These are phyloP conservation scores for Melanotaenia duboulayi DNA, from an alignment of 2,113 vertebrate genomes.

Conservation along the genomic window DNA sequence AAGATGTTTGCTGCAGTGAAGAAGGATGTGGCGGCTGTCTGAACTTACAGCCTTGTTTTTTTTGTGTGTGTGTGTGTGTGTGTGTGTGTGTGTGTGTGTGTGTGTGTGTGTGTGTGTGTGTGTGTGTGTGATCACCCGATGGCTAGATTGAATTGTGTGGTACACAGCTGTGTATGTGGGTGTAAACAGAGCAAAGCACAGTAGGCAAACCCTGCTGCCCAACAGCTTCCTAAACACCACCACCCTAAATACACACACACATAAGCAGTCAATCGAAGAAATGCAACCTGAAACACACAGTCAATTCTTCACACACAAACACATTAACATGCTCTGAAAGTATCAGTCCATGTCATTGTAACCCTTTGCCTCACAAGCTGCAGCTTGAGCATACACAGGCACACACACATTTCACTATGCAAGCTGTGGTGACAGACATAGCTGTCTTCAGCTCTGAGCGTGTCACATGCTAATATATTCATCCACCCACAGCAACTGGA, in stretches of 20 bases:
- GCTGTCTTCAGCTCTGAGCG: constrained; percentile 62
- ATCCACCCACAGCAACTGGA: constrained; percentile 73
- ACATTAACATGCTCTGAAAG: constrained; percentile 36
- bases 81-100: constrained; percentile 14
- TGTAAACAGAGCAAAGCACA: constrained; percentile 59
- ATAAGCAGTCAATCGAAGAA: constrained; percentile 23
- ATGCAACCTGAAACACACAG: constrained; percentile 9
- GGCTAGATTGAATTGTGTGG: constrained; percentile 64
- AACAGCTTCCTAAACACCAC: constrained; percentile 66
- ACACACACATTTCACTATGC: constrained; percentile 36
- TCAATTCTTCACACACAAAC: background rate
- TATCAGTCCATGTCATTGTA: constrained; percentile 38
- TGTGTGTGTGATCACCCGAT: constrained; percentile 57
- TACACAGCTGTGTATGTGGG: constrained; percentile 76
- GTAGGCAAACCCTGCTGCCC: constrained; percentile 71
- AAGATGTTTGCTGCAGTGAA: constrained; percentile 31
- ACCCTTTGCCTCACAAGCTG: constrained; percentile 33
- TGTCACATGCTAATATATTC: constrained; percentile 75
- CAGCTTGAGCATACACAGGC: constrained; percentile 22
- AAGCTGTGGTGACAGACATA: constrained; percentile 56
- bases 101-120: no score
- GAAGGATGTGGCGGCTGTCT: constrained; percentile 14
- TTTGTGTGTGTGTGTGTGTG: no score
- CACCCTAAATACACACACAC: constrained; percentile 30
- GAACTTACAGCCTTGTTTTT: constrained; percentile 28